Base-by-base conservation (phyloP, 2,797 vertebrate genomes). In the Spatula versicolor region DNA sequence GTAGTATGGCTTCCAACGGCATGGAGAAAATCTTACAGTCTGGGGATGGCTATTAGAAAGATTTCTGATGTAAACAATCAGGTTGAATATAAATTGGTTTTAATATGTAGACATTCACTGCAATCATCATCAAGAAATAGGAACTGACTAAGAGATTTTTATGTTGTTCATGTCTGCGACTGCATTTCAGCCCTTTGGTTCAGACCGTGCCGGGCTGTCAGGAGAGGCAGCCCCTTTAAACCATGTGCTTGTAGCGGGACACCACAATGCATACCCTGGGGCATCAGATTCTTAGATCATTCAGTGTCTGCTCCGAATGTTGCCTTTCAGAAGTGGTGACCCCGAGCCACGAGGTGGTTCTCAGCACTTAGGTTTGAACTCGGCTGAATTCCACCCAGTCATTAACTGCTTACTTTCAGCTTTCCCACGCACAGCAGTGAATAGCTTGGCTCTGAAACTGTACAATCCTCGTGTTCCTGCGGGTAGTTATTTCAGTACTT, bases 401-500 rank as follows among this genome's bases (percentile, higher is more conserved):
- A 28, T 39, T 50, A 71, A 15, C 48, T 58, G 5, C 64, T 78
- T 90, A 10, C 21, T 90, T 77, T 68, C 68, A 77, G 28, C n/a
- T 80, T 94, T 89, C 54, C 31, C 63, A 43, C 18, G 13, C n/a
- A 54, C 6, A 80, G 10, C 43, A 68, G 28, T 59, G 56, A 82
- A 41, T 62, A 31, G 7, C 4, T 67, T 84, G 46, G 25, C 33
- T 22, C 30, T 79, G 69, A 69, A 94, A 67, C 88, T 56, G 35
- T 3, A 21, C 14, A 69, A 7, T 7, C 6, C 6, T 46, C 1
- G 0, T 56, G 28, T 80, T 64, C 76, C 13, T 74, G 23, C 2
- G 7, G 6, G 26, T 71, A 18, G 78, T 83, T 91, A 37, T 74
- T 92, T 84, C 71, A 88, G 55, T 31, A 35, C 55, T 84, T 83